Base-by-base conservation (phyloP, 1,140 invertebrate genomes). In the Aphaenogaster ashmeadi region DNA sequence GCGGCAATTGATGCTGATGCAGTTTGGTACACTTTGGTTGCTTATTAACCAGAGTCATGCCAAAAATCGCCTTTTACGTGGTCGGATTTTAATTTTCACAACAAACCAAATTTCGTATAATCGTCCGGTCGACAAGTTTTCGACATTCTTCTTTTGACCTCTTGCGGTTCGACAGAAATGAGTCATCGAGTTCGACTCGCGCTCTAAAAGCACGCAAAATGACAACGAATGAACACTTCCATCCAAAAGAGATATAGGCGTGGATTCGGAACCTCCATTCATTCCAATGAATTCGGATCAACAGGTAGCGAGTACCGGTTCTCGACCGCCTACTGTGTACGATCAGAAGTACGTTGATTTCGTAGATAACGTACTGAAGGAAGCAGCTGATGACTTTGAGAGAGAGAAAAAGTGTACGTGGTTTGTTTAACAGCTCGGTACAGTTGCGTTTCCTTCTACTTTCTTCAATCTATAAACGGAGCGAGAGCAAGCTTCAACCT, bases 381-480 rank as follows among this genome's bases (percentile, higher is more conserved):
- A 94, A 87, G 78, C 81, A 60, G 66, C 88, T 21, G 86, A 79
- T 13, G 90, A 92, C 69, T 94, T 92, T 81, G 81, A 86, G n/a
- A 92, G 60, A 60, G 90, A 94, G 52, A 85, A 91, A 18, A 93
- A 93, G 89, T 90, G 93, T 93, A 91, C 36, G 88, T 90, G 78
- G 58, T 44, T 84, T 36, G 9, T 21, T 33, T 60, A 64, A 64
- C 21, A 33, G n/a, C 62, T 62, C 9, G 11, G 0, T 21, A n/a
- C 6, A 13, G 15, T 1, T 71, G 13, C 36, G 11, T 33, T 78
- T 71, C 13, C 54, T 44, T 33, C 41, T 2, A 64, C 27, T 38
- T 44, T 15, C 13, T 44, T 38, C 0, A 1, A n/a, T 74, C 7
- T 13, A 38, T 66, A 44, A 44, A 81, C 18, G 36, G 52, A 81